Conservation (phyloP, 2,797 vertebrate species). For the Alcedo atthis region DNA sequence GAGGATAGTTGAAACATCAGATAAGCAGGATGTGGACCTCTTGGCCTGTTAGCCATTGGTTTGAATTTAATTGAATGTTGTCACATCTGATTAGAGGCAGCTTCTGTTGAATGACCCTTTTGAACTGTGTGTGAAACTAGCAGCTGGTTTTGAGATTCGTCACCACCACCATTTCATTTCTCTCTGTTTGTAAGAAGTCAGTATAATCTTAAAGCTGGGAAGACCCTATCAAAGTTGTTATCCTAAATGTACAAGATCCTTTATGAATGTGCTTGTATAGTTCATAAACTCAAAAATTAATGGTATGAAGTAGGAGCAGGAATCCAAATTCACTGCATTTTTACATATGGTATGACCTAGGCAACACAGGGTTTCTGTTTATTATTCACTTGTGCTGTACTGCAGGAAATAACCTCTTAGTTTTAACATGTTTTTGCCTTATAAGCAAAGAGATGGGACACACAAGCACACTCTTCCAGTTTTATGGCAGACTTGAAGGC, state of each 20-base stretch:
- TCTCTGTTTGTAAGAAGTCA: neutral
- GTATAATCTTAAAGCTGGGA: neutral
- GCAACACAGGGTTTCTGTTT: neutral
- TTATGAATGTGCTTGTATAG: neutral
- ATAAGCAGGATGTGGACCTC: neutral
- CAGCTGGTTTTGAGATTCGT: neutral
- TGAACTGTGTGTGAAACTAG: neutral
- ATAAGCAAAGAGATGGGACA: neutral
- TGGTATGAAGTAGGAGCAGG: neutral
- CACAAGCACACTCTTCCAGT: neutral
- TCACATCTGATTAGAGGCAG: neutral
- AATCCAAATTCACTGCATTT: neutral
- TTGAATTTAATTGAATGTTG: neutral
- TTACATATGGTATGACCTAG: neutral
- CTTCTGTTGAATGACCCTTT: neutral
- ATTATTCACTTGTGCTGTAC: neutral
- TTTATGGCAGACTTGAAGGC: neutral
- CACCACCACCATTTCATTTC: neutral
- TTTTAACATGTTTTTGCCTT: neutral
- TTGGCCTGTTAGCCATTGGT: neutral
- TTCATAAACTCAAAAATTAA: neutral
- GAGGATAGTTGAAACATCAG: neutral
- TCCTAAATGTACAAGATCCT: neutral
- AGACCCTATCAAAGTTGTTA: neutral
- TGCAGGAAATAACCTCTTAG: neutral